A percentile compares a stretch with the other conserved stretches of the same genome.
These are phyloP conservation scores for Callipepla californica DNA, from an alignment of 2,113 vertebrate genomes.

Conservation along the genomic window DNA sequence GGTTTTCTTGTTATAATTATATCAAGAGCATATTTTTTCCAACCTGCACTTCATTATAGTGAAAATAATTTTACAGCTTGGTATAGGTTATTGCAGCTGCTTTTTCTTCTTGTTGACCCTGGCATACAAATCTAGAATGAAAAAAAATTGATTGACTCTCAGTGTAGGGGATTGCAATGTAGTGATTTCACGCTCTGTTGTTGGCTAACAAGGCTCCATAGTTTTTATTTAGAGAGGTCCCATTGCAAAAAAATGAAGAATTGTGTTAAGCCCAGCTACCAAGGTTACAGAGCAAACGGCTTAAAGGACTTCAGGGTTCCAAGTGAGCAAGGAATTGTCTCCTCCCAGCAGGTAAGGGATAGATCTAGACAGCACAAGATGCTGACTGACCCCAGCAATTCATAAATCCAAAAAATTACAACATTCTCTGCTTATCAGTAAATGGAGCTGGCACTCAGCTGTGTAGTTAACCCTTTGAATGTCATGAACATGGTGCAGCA, in stretches of 20 bases:
- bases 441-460: conserved; percentile 49
- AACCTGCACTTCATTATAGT: not conserved
- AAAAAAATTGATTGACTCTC: conserved; percentile 78
- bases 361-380: conserved; percentile 74
- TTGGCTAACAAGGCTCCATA: conserved; percentile 80
- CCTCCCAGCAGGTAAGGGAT: conserved; percentile 80
- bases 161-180: conserved; percentile 67
- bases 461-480: conserved; percentile 72
- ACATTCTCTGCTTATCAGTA: conserved; percentile 64
- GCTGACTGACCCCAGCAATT: conserved; percentile 74
- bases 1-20: conserved; percentile 38
- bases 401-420: conserved; percentile 78
- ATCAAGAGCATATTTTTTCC: conserved; percentile 12
- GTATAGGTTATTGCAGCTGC: not conserved
- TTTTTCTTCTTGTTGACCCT: conserved; percentile 47
- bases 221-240: conserved; percentile 78
- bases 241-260: conserved; percentile 68
- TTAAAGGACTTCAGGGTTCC: conserved; percentile 74
- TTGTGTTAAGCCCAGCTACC: conserved; percentile 73
- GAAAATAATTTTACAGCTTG: conserved; percentile 33
- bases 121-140: conserved; percentile 65
- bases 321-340: conserved; percentile 78
- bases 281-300: conserved; percentile 73
- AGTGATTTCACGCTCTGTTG: conserved; percentile 82
- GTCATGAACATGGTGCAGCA: not conserved